These are phyloP conservation scores for Sinodicranocentrus sp. DNA, from an alignment of 2,888 invertebrate genomes.

Conservation along the genomic window DNA sequence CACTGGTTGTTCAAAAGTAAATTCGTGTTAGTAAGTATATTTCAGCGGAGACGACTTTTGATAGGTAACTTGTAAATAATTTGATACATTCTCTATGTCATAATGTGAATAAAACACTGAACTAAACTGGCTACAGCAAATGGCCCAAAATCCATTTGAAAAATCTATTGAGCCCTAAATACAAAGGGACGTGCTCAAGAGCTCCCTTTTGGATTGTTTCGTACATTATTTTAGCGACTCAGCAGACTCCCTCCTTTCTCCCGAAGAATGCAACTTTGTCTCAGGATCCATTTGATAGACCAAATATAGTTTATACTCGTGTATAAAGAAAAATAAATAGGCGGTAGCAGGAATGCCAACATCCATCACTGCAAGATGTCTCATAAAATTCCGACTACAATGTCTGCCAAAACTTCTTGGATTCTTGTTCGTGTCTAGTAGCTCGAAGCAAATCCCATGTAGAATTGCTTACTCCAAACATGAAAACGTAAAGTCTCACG, in stretches of 20 bases:
- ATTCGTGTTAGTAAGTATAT: too few relatives aligned
- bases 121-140: too few relatives aligned
- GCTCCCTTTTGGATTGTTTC: too few relatives aligned
- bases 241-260: neutral
- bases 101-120: too few relatives aligned
- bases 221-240: conserved; percentile 13
- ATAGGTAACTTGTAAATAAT: too few relatives aligned
- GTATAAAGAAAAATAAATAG: conserved; percentile 20
- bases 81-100: too few relatives aligned
- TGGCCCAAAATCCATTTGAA: too few relatives aligned
- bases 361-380: conserved; percentile 60
- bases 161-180: conserved; percentile 40
- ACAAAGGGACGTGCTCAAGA: conserved; percentile 47
- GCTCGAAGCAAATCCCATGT: neutral
- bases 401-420: conserved; percentile 56
- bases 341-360: conserved; percentile 51
- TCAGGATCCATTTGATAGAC: neutral
- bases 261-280: too few relatives aligned
- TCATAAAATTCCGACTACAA: conserved; percentile 55
- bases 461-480: conserved; percentile 17
- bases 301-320: neutral
- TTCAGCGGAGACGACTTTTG: too few relatives aligned
- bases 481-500: conserved; percentile 19
- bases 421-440: neutral
- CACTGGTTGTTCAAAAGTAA: too few relatives aligned